Conservation (phyloP, 2,797 vertebrate species). For the Neoniphon sammara region DNA sequence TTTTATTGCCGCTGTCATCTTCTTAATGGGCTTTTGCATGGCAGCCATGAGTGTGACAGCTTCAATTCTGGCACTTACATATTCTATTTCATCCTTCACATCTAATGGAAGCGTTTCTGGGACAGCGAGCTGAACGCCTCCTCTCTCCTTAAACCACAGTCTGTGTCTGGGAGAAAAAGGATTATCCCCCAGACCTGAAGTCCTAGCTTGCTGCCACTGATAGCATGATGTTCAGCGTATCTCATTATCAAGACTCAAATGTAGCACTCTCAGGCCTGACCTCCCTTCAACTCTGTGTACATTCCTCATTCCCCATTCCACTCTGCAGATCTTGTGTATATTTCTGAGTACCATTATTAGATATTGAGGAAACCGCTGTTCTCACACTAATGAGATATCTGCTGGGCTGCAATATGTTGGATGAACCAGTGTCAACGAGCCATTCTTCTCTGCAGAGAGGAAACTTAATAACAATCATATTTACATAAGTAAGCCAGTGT, state of each 20-base stretch:
- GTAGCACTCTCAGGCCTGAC: slow-evolving; percentile 12
- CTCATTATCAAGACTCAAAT: slow-evolving; percentile 13
- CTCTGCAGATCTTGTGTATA: slow-evolving; percentile 22
- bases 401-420: slow-evolving; percentile 55
- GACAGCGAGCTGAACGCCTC: slow-evolving; percentile 44
- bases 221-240: slow-evolving; percentile 29
- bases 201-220: slow-evolving; percentile 33
- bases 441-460: slow-evolving; percentile 40
- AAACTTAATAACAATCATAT: slow-evolving; percentile 49
- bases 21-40: slow-evolving; percentile 68
- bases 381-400: slow-evolving; percentile 57
- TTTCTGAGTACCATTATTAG: slow-evolving; percentile 32
- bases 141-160: slow-evolving; percentile 41
- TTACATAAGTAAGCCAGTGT: slow-evolving; percentile 58
- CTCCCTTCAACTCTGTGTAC: slow-evolving; percentile 29
- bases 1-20: slow-evolving; percentile 61
- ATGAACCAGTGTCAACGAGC: slow-evolving; percentile 65
- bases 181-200: slow-evolving; percentile 51
- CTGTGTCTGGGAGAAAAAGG: slow-evolving; percentile 52
- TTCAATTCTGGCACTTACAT: slow-evolving; percentile 62
- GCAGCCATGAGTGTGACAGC: slow-evolving; percentile 60
- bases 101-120: slow-evolving; percentile 65
- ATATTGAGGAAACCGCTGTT: slow-evolving; percentile 50
- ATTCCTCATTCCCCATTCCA: slow-evolving; percentile 25
- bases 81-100: slow-evolving; percentile 64